A percentile compares a stretch with the other conserved stretches of the same genome.
These are phyloP conservation scores for Rhinogobio ventralis DNA, from an alignment of 2,797 vertebrate species.

Conservation along the genomic window DNA sequence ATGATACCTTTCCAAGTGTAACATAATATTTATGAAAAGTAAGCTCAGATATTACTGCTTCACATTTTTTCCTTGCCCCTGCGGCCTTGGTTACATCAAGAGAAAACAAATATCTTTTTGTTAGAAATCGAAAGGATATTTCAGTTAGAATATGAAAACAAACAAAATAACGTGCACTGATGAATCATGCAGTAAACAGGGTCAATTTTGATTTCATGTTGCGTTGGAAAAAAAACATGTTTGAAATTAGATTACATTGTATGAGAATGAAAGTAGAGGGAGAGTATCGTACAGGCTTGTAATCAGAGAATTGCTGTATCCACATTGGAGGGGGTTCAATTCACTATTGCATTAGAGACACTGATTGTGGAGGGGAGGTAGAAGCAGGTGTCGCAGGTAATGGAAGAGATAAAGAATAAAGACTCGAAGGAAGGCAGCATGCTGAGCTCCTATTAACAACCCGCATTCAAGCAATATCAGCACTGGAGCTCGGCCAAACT, in stretches of 20 bases:
- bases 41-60: background rate
- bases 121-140: background rate
- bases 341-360: constrained; percentile 32
- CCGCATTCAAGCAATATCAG: constrained; percentile 38
- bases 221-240: background rate
- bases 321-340: background rate
- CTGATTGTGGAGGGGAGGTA: constrained; percentile 21
- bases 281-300: constrained; percentile 31
- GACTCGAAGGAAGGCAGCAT: constrained; percentile 23
- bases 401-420: constrained; percentile 44
- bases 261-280: constrained; percentile 1
- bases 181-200: constrained; percentile 33
- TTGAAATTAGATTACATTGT: constrained; percentile 16
- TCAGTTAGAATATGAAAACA: background rate
- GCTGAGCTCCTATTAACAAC: constrained; percentile 47
- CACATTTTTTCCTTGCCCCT: background rate
- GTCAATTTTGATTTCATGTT: constrained; percentile 27
- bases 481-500: constrained; percentile 35
- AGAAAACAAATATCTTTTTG: constrained; percentile 1
- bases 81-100: background rate
- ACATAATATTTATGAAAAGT: background rate
- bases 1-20: background rate
- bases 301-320: constrained; percentile 33
- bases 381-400: constrained; percentile 52
- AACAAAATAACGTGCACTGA: background rate